phyloP scores from a whole-genome alignment of 2,113 vertebrate genomes.

The Oreotrochilus melanogaster region DNA sequence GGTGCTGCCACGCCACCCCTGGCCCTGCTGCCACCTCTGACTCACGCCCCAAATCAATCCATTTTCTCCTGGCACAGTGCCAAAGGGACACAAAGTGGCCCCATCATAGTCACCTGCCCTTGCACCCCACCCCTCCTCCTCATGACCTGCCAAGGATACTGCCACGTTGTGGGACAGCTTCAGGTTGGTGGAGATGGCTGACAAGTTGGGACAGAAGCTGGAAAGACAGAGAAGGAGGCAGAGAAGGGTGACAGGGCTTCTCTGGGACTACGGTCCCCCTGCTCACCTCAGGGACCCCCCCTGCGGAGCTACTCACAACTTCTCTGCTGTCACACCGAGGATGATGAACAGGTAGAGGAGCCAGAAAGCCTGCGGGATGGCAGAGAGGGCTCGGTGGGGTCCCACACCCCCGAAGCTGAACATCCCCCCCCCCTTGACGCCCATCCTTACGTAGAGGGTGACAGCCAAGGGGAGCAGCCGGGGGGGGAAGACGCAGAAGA shows the following conservation, averaged over 20 bases:
- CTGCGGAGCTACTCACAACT: slow-evolving; percentile 81
- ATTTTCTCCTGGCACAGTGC: rapidly evolving
- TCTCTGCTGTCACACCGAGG: slow-evolving; percentile 82
- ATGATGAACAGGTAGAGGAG: slow-evolving; percentile 84
- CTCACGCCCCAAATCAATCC: rapidly evolving
- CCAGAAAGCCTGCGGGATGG: slow-evolving; percentile 76
- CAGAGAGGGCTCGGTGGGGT: background rate
- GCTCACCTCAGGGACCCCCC: background rate
- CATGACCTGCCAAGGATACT: slow-evolving; percentile 85
- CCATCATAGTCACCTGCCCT: background rate
- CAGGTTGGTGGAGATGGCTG: slow-evolving; percentile 89
- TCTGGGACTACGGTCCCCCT: background rate
- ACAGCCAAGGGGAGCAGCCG: slow-evolving; percentile 86
- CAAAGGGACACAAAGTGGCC: background rate
- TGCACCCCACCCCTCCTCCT: background rate
- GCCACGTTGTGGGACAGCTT: slow-evolving; percentile 95
- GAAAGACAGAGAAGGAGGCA: background rate
- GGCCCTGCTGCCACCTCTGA: background rate
- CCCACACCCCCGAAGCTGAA: rapidly evolving
- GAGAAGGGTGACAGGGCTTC: background rate
- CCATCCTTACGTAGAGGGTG: slow-evolving; percentile 78
- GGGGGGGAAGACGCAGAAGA: slow-evolving; percentile 85
- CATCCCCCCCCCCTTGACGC: rapidly evolving
- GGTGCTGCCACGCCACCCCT: rapidly evolving
- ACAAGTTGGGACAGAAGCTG: slow-evolving; percentile 97